Evolutionary conservation across 2,113 vertebrate species (phyloP), one percentile per base, ranked within the genome.

Genomic region (Vicugna pacos): DNA sequence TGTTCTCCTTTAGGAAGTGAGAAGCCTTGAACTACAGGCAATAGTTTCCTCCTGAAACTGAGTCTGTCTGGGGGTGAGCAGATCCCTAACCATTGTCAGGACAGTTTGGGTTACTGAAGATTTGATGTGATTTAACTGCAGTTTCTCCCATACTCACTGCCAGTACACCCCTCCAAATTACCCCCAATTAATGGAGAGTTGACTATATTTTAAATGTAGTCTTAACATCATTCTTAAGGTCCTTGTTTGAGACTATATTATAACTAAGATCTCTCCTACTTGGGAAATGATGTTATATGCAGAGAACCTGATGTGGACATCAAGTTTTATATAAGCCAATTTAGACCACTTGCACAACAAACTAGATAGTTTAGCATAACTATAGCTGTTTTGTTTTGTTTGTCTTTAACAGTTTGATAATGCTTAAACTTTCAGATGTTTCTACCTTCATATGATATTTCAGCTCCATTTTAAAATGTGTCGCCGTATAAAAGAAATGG

Each of bases 401-500:
- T 46, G 20, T 81, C 42, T 50, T 60, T 48, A 67, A 26, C 69
- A 54, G 2, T 77, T 90, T 94, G 52, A 67, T 79, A 82, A 77
- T 83, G 67, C 32, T 93, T 77, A 84, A 94, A 80, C 50, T 93
- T 80, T 64, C 16, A 83, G 28, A 54, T 82, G 13, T 94, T 93
- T 94, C 73, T 89, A 38, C 83, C 35, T 77, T 72, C 4, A 46
- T 35, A 22, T 52, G 46, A 30, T 70, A 76, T 82, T 88, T 87
- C 46, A 56, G 38, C 52, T 94, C 19, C 46, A 75, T 87, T 73
- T 79, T 48, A 56, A 95, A 95, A 92, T 48, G 28, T 35, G 56
- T 20, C 70, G n/a, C 38, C 26, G 22, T 77, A 7, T 92, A 77
- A 91, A 93, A 91, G 60, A 97, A 95, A 89, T 60, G 24, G 28